Base-by-base conservation (phyloP, 2,797 vertebrate genomes). In the Peromyscus melanophrys region DNA sequence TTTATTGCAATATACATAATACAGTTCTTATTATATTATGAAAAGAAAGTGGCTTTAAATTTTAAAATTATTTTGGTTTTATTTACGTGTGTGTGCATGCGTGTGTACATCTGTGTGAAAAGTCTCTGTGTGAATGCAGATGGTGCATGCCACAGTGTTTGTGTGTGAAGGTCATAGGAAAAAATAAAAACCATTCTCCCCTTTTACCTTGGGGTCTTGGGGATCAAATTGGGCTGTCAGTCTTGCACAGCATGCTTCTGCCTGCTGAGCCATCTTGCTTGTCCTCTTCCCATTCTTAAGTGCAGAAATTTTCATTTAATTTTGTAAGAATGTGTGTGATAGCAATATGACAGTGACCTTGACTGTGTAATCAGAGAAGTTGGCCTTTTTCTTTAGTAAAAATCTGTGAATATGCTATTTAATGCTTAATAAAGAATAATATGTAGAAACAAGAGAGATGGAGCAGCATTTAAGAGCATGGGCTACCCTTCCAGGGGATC, bases 291-390 rank as follows among this genome's bases (percentile, higher is more conserved):
- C 31, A 75, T 89, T 92, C 21, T 83, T 92, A 90, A 82, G 90
- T 86, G 16, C 34, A 78, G 29, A 92, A 87, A 88, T 95, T 93
- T 90, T 88, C 57, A 71, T 94, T 96, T 82, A 83, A 90, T 67
- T 95, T 82, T 40, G 21, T 55, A 61, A 95, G 92, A 92, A 65
- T 69, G 82, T 95, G 57, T n/a, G 4, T 61, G 1, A 88, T 89
- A 90, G 7, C 6, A 93, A n/a, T 59, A 88, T 97, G 52, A 40
- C 63, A 63, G 65, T 96, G 80, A 61, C 37, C 29, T 94, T 94
- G 43, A 92, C n/a, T 96, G 11, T 86, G 12, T 87, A 92, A 77
- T 87, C 91, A 46, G 84, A 78, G 95, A 92, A 90, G 31, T 52
- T 2, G 37, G 16, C 37, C 34, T 59, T 31, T 71, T 96, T 59